Percentiles rank a stretch among this genome's conserved stretches.
These are phyloP conservation scores for Lemur catta DNA, from an alignment of 2,797 vertebrate genomes.

Conservation along the genomic window DNA sequence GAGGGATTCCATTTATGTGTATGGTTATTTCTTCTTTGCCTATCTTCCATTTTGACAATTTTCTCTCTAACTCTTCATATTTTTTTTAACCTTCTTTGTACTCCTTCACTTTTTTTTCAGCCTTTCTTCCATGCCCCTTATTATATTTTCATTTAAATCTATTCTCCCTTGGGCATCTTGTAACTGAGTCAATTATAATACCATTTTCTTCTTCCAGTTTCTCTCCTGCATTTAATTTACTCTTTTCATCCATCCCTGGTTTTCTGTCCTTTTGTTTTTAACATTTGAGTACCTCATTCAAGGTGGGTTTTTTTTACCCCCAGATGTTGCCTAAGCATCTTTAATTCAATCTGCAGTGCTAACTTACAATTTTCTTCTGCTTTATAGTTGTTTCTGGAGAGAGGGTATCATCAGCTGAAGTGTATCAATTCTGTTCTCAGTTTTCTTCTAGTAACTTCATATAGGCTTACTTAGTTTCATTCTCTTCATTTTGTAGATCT, in stretches of 20 bases:
- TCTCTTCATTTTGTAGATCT: neutral
- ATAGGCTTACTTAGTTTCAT: neutral
- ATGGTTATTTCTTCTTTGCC: neutral
- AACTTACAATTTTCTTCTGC: neutral
- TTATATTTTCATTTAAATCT: constrained; percentile 3
- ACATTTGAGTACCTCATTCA: neutral
- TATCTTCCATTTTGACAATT: neutral
- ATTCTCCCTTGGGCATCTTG: neutral
- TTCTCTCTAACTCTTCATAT: neutral
- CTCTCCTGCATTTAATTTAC: neutral
- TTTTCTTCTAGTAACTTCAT: neutral
- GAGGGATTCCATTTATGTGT: neutral
- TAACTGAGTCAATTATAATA: neutral
- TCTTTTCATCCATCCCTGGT: neutral
- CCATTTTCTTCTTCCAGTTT: neutral
- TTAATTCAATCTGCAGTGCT: neutral
- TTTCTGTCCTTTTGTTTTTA: neutral
- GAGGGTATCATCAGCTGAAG: neutral
- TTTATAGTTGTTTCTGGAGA: neutral
- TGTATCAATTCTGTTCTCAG: neutral
- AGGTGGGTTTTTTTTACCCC: neutral
- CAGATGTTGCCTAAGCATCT: neutral
- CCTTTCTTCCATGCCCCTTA: neutral
- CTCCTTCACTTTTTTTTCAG: neutral
- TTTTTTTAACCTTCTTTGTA: neutral